phyloP scores from a whole-genome alignment of 2,888 invertebrate species.

The Andrena bucephala region DNA sequence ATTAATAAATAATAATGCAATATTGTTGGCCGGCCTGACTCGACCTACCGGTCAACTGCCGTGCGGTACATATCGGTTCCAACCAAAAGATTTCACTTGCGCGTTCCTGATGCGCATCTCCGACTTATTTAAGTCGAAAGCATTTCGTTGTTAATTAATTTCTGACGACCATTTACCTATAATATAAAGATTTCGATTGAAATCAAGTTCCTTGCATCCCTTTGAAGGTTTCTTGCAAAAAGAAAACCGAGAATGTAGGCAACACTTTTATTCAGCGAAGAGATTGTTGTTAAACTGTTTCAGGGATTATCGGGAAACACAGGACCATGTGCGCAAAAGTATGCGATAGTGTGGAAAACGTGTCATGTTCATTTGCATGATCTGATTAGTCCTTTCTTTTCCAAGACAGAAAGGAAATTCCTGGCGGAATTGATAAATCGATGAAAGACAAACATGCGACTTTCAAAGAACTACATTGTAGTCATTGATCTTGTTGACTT shows the following conservation, averaged over 20 bases:
- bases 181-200: not conserved
- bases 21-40: slow-evolving; percentile 76
- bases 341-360: not conserved
- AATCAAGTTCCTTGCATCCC: too few species aligned
- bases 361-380: not conserved
- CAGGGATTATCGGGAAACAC: not conserved
- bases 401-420: not conserved
- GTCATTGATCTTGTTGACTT: slow-evolving; percentile 18
- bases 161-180: not conserved
- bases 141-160: not conserved
- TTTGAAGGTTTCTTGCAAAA: too few species aligned
- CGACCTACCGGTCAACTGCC: slow-evolving; percentile 69
- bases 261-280: not conserved
- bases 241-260: too few species aligned
- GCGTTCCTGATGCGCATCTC: slow-evolving; percentile 16
- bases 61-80: slow-evolving; percentile 31
- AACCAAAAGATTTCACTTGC: slow-evolving; percentile 38
- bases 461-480: slow-evolving; percentile 3
- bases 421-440: slow-evolving; percentile 6
- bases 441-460: not conserved
- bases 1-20: slow-evolving; percentile 85
- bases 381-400: not conserved
- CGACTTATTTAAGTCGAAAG: not conserved
- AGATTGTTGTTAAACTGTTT: not conserved
- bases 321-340: too few species aligned